These are phyloP conservation scores for Hippocampus zosterae DNA, from an alignment of 2,113 vertebrate species.

Conservation along the genomic window DNA sequence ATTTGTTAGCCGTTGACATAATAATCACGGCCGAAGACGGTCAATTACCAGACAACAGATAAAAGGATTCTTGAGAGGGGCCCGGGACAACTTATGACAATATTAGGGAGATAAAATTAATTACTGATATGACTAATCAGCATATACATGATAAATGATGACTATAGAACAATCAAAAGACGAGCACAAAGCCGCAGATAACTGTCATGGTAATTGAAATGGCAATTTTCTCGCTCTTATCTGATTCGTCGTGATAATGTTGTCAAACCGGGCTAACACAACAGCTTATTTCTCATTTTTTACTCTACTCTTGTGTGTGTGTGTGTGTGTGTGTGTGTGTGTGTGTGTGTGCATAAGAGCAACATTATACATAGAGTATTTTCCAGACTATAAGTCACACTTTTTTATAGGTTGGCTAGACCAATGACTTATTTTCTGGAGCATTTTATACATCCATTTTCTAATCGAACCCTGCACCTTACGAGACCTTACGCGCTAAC, in stretches of 20 bases:
- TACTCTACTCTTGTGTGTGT: background rate
- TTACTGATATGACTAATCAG: conserved; percentile 41
- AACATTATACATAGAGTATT: too few species aligned
- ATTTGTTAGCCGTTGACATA: background rate
- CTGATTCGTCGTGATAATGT: conserved; percentile 54
- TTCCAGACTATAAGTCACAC: too few species aligned
- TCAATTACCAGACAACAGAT: conserved; percentile 18
- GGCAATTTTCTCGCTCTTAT: conserved; percentile 45
- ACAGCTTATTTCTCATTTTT: background rate
- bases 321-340: background rate
- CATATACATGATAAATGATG: conserved; percentile 31
- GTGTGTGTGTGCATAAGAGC: too few species aligned
- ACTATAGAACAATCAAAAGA: conserved; percentile 49
- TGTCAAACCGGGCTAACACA: conserved; percentile 26
- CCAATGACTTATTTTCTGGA: too few species aligned
- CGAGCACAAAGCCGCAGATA: conserved; percentile 37
- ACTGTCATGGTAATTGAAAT: conserved; percentile 40
- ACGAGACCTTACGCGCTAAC: too few species aligned
- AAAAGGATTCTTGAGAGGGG: conserved; percentile 16
- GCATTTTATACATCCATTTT: too few species aligned
- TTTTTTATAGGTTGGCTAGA: too few species aligned
- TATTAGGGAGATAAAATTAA: conserved; percentile 27
- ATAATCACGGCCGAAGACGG: conserved; percentile 19
- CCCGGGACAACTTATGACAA: conserved; percentile 22
- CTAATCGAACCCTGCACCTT: too few species aligned